Percentiles rank a stretch among this genome's conserved stretches.
phyloP scores from a whole-genome alignment of 2,113 vertebrate species.

The Gyps fulvus region DNA sequence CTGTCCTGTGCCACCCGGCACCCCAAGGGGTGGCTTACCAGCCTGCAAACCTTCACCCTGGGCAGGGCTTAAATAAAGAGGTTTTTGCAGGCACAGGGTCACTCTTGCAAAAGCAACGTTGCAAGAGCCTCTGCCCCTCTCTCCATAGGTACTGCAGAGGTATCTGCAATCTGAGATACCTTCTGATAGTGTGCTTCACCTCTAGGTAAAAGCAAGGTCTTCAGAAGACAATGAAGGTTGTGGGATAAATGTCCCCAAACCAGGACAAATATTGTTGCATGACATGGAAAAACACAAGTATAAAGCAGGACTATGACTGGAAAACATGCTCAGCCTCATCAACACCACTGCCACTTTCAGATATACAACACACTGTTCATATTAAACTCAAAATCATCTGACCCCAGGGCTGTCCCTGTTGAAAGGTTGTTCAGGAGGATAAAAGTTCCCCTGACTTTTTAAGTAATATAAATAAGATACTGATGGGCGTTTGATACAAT shows the following conservation, averaged over 20 bases:
- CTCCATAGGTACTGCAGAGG: neutral
- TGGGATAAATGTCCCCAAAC: neutral
- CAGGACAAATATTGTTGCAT: neutral
- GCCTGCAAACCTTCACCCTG: neutral
- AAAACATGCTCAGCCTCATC: neutral
- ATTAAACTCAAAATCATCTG: neutral
- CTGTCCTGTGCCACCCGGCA: accelerated
- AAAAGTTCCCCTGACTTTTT: neutral
- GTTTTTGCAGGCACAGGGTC: neutral
- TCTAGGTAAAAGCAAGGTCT: neutral
- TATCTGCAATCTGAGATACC: neutral
- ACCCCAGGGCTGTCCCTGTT: neutral
- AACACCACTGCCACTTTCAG: neutral
- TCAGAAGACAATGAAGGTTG: neutral
- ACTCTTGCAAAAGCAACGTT: neutral
- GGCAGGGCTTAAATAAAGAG: neutral
- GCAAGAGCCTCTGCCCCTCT: neutral
- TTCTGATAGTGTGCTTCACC: neutral
- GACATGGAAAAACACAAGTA: neutral
- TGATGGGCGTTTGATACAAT: neutral
- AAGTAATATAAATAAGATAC: accelerated
- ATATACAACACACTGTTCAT: neutral
- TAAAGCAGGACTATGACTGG: neutral
- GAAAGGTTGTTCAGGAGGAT: neutral
- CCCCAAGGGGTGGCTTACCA: neutral